Base-by-base conservation (phyloP, 1,140 invertebrate species). In the Platyscapa corneri region DNA sequence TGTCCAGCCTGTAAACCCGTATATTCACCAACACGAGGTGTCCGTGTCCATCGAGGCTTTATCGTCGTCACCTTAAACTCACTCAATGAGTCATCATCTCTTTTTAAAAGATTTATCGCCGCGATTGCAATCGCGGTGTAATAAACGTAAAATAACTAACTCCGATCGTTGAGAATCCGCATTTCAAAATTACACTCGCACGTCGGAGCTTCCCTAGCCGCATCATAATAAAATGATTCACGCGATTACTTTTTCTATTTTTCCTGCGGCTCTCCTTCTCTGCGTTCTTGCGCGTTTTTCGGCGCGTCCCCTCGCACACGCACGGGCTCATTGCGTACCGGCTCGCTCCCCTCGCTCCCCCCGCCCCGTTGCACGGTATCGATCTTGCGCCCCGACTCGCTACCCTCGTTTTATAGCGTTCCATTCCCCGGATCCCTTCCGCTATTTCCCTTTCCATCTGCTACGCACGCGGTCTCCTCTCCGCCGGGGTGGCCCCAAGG, bases 351-450 rank as follows among this genome's bases (percentile, higher is more conserved):
- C 53, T 37, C 83, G 37, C 64, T 46, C 75, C 46, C 67, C 37
- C 34, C 70, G 16, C 53, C 60, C 16, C 6, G 67, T 49, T 56
- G 46, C 82, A 56, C 32, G 60, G 65, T 85, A 85, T 82, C 84
- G 78, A 85, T 85, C 67, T 74, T 32, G 10, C 46, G 72, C 37
- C 82, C 20, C 82, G 72, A 46, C 83, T 46, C 39, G 49, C 83
- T 77, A 85, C 84, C 84, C 84, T 60, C 53, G 56, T 85, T 81
- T 81, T 42, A 81, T 75, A 30, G 60, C 42, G 32, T 65, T 74
- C 81, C 14, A 67, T 65, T 72, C 64, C 65, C 64, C 42, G 37
- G 78, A 49, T 83, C 32, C 70, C 53, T 75, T 83, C 23, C 37
- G 30, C 53, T 42, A 6, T 39, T 67, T 76, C 37, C 42, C 42